Evolutionary conservation across 2,888 invertebrate species (phyloP), one percentile per base, ranked within the genome.

Genomic region (Hetaerina titia): DNA sequence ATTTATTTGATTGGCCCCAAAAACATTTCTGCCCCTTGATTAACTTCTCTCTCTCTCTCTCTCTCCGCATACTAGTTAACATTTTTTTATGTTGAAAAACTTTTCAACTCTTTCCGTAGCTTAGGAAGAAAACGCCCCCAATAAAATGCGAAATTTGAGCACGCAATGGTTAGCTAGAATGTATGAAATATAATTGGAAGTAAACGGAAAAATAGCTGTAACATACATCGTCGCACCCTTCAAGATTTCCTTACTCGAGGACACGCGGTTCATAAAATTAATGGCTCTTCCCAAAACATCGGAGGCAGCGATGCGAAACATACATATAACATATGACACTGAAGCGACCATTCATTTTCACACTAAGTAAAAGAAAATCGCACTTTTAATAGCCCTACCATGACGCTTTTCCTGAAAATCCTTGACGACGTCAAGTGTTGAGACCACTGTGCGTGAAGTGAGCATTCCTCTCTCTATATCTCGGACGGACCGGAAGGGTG

Each of bases 371-470:
- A 92, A 92, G 92, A 69, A 92, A 69, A 11, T 22, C 22, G 31
- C 81, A 31, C 31, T 81, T 81, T 81, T 81, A 81, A 81, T 81
- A 81, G 81, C 92, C 57, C 2, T 90, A 5, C 56, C n/a, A 92
- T 92, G 56, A 64, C 64, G 15, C 31, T 64, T 56, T 45, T 92
- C 22, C 69, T 31, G 74, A 92, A 92, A 92, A 56, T 69, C 69
- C 69, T 92, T 64, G 92, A 69, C 92, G 92, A 92, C 64, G 92
- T 90, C 56, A 45, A 15, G 69, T n/a, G 64, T 64, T 15, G 92
- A 92, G 69, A 56, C 69, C 92, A 92, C 69, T 64, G 56, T 56
- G 92, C 92, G 64, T 92, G 56, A 92, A 92, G 69, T 56, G 64
- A 69, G 58, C 56, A 56, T n/a, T 74, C 92, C 64, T n/a, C 45